Percentiles rank a stretch among this genome's conserved stretches.
Evolutionary conservation across 2,888 invertebrate species (phyloP).

Genomic region (Leucophenga maculata): DNA sequence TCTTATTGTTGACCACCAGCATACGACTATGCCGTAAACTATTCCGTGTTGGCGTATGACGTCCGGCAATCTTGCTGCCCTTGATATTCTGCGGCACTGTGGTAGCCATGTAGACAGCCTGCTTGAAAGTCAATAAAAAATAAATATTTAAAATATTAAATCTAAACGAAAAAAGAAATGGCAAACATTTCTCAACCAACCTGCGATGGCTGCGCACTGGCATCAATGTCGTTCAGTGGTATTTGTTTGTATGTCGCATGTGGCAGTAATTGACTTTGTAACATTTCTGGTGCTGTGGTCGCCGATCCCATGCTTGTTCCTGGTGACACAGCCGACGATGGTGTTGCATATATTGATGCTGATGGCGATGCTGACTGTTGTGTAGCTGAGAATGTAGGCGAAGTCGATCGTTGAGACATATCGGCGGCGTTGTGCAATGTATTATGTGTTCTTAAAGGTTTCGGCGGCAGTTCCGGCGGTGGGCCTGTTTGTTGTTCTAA

Average conservation of each 20-base stretch:
- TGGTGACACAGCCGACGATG: background rate
- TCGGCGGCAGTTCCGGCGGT: conserved; percentile 47
- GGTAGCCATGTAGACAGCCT: conserved; percentile 74
- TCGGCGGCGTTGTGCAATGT: background rate
- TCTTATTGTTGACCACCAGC: conserved; percentile 78
- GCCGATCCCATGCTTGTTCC: too few species aligned
- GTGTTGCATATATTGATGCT: conserved; percentile 22
- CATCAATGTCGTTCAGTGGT: conserved; percentile 63
- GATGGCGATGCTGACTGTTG: background rate
- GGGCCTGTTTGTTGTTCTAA: background rate
- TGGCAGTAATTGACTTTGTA: conserved; percentile 38
- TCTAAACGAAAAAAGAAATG: background rate
- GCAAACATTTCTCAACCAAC: conserved; percentile 39
- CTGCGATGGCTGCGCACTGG: conserved; percentile 62
- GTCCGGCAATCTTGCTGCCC: conserved; percentile 76
- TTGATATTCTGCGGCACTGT: conserved; percentile 81
- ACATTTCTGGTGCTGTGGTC: background rate
- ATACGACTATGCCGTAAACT: conserved; percentile 81
- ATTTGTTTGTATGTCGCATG: conserved; percentile 60
- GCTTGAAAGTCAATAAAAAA: conserved; percentile 32
- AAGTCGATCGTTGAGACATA: conserved; percentile 34
- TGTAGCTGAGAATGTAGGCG: conserved; percentile 15
- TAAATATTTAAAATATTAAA: background rate
- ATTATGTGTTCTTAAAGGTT: conserved; percentile 27
- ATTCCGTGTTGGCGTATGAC: conserved; percentile 80